phyloP scores from a whole-genome alignment of 2,888 invertebrate species.

The Rhorus exstirpatorius region DNA sequence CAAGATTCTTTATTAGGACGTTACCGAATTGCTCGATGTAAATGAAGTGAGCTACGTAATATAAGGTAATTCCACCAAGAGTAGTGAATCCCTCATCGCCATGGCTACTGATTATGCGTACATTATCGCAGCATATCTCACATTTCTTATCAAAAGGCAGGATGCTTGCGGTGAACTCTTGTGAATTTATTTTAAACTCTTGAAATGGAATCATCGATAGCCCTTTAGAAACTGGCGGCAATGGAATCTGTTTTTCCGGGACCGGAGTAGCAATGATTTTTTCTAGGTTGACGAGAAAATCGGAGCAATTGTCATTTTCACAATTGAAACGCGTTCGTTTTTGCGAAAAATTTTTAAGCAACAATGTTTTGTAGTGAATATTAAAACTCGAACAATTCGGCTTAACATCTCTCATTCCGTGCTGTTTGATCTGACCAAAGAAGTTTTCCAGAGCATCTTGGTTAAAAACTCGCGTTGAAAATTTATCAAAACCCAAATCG shows the following conservation, averaged over 20 bases:
- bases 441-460: slow-evolving; percentile 48
- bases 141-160: background rate
- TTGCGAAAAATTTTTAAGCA: slow-evolving; percentile 19
- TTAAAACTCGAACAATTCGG: slow-evolving; percentile 21
- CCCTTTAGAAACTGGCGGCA: background rate
- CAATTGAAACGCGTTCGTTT: slow-evolving; percentile 7
- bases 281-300: slow-evolving; percentile 20
- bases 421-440: slow-evolving; percentile 49
- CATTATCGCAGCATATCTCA: background rate
- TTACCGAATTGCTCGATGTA: background rate
- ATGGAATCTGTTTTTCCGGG: background rate
- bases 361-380: slow-evolving; percentile 23
- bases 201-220: background rate
- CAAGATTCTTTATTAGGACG: background rate
- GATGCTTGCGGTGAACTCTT: background rate
- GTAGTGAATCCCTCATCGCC: background rate
- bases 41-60: slow-evolving; percentile 1
- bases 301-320: slow-evolving; percentile 5
- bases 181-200: background rate
- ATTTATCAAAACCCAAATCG: slow-evolving; percentile 9
- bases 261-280: background rate
- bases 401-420: slow-evolving; percentile 12
- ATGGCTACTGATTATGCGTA: background rate
- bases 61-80: background rate
- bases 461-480: slow-evolving; percentile 22